A percentile compares a stretch with the other conserved stretches of the same genome.
Evolutionary conservation across 2,113 vertebrate species (phyloP).

Genomic region (Mobula hypostoma): DNA sequence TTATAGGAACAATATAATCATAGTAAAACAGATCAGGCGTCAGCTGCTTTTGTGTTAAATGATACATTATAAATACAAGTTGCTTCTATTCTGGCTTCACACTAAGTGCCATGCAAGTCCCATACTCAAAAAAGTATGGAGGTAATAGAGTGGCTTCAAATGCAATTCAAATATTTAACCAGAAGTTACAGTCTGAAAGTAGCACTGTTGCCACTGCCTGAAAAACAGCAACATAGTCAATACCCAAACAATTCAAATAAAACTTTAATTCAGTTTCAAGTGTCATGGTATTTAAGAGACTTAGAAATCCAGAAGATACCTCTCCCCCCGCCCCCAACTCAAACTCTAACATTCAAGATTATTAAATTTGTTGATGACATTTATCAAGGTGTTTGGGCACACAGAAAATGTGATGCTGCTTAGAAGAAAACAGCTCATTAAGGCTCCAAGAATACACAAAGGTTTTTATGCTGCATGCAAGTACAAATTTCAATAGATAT

Average conservation of each 20-base stretch:
- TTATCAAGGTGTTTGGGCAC: background rate
- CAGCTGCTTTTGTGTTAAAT: no score
- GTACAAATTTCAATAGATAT: background rate
- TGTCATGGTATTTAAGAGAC: slow-evolving; percentile 67
- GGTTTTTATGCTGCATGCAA: background rate
- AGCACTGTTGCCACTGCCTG: slow-evolving; percentile 79
- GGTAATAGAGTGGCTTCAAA: no score
- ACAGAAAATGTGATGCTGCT: background rate
- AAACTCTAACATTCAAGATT: background rate
- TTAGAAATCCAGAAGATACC: background rate
- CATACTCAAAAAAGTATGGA: no score
- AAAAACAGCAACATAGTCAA: slow-evolving; percentile 59
- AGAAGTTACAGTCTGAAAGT: slow-evolving; percentile 67
- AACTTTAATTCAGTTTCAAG: slow-evolving; percentile 70
- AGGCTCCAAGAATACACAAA: background rate
- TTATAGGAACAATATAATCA: no score
- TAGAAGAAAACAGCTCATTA: background rate
- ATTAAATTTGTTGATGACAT: background rate
- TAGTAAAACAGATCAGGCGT: no score
- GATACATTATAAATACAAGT: no score
- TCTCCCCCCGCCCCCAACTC: background rate
- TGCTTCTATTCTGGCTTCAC: no score
- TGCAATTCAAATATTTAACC: no score
- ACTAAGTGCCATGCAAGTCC: no score
- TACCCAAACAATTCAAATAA: slow-evolving; percentile 66